Base-by-base conservation (phyloP, 1,140 invertebrate species). In the Armadillidium nasatum region DNA sequence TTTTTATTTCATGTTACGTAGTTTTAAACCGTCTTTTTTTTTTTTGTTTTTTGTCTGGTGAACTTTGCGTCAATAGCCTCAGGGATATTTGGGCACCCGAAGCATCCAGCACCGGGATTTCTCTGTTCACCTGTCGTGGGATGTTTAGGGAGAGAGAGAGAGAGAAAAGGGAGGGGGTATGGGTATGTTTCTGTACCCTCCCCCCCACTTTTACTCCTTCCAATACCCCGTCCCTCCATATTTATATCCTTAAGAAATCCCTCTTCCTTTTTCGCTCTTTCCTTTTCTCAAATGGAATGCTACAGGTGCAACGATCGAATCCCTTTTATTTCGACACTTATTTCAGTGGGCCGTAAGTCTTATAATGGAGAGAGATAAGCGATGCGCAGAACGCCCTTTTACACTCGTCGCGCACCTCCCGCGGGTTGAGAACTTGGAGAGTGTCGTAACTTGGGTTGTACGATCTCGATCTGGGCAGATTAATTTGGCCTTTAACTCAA, bases 131-230 rank as follows among this genome's bases (percentile, higher is more conserved):
- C 46, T 66, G 73, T 46, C 69, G 71, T 60, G 44, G 71, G 21
- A 76, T 76, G 74, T n/a, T n/a, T n/a, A n/a, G n/a, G n/a, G n/a
- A n/a, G n/a, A n/a, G n/a, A n/a, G n/a, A n/a, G n/a, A n/a, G n/a
- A n/a, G n/a, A n/a, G n/a, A n/a, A n/a, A n/a, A n/a, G n/a, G n/a
- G n/a, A n/a, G 74, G 74, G 46, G 46, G 72, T 44, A 72, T 45
- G 78, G 74, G 67, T 50, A 74, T 69, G 71, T 74, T 71, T 76
- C 78, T 79, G 76, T 74, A 74, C 75, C 75, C 78, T 76, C 74
- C 74, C 78, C 46, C 78, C 76, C 76, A 74, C n/a, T n/a, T 78
- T 74, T 74, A 78, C 77, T 74, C 77, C 76, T 75, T 71, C 77
- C 76, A 54, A 73, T 43, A 60, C 69, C 46, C 33, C 33, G 6